phyloP scores from a whole-genome alignment of 1,140 invertebrate genomes.

The Coelopa frigida region DNA sequence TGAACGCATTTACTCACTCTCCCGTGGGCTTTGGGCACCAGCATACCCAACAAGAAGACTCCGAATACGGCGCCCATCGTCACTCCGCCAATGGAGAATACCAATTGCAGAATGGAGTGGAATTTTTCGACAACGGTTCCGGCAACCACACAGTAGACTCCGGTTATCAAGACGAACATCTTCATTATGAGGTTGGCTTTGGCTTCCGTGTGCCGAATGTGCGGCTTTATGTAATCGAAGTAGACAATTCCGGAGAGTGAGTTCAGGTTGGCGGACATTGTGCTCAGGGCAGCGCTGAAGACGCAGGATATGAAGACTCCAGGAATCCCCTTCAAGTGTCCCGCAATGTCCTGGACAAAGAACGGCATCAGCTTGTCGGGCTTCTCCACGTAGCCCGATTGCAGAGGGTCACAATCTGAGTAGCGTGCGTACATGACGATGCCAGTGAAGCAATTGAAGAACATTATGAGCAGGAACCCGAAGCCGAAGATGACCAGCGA shows the following conservation, averaged over 20 bases:
- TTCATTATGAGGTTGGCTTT: conserved; percentile 59
- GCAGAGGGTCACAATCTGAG: conserved; percentile 64
- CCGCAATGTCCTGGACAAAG: conserved; percentile 58
- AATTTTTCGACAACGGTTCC: conserved; percentile 59
- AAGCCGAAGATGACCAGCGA: conserved; percentile 47
- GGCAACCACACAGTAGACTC: conserved; percentile 51
- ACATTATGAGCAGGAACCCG: conserved; percentile 49
- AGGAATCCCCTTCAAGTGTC: conserved; percentile 51
- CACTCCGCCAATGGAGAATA: conserved; percentile 52
- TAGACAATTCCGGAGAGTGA: conserved; percentile 68
- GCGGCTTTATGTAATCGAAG: conserved; percentile 58
- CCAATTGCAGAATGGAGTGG: conserved; percentile 53
- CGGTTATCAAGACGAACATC: conserved; percentile 50
- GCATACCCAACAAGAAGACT: conserved; percentile 67
- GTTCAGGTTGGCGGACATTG: conserved; percentile 65
- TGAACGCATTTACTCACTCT: conserved; percentile 43
- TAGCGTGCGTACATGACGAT: conserved; percentile 67
- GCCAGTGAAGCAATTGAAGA: conserved; percentile 57
- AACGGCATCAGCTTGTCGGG: conserved; percentile 53
- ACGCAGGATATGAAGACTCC: conserved; percentile 63
- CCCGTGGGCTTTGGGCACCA: conserved; percentile 59
- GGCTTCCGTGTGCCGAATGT: conserved; percentile 46
- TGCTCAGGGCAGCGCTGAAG: conserved; percentile 65
- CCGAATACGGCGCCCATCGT: conserved; percentile 61
- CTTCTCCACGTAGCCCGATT: conserved; percentile 28